Evolutionary conservation across 2,797 vertebrate species (phyloP).

Genomic region (Eulemur rubriventer): DNA sequence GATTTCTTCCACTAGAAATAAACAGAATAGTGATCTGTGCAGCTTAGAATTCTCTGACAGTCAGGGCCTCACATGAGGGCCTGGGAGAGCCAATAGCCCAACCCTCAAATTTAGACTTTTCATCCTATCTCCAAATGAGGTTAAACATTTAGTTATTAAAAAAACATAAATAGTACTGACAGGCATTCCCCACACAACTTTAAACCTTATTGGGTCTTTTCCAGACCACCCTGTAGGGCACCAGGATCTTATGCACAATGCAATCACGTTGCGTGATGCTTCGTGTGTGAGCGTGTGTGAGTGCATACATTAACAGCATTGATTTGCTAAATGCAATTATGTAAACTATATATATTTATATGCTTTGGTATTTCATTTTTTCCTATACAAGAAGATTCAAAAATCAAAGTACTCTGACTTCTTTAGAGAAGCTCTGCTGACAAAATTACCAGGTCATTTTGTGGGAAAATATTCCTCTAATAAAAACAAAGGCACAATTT

Average conservation of each 20-base stretch:
- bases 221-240: background rate
- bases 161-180: background rate
- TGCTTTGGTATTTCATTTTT: background rate
- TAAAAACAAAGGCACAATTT: background rate
- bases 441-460: background rate
- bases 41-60: background rate
- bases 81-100: background rate
- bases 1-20: background rate
- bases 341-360: background rate
- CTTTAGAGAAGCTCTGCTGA: constrained; percentile 4
- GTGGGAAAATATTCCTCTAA: background rate
- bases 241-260: background rate
- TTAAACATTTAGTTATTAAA: background rate
- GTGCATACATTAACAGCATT: background rate
- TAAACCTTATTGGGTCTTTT: background rate
- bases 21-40: background rate
- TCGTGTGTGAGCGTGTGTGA: background rate
- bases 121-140: background rate
- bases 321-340: background rate
- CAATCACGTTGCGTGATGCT: background rate
- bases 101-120: background rate
- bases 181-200: background rate
- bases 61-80: background rate
- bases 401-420: constrained; percentile 22
- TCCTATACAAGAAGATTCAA: background rate